Evolutionary conservation across 2,113 vertebrate species (phyloP).

Genomic region (Epinephelus fuscoguttatus): DNA sequence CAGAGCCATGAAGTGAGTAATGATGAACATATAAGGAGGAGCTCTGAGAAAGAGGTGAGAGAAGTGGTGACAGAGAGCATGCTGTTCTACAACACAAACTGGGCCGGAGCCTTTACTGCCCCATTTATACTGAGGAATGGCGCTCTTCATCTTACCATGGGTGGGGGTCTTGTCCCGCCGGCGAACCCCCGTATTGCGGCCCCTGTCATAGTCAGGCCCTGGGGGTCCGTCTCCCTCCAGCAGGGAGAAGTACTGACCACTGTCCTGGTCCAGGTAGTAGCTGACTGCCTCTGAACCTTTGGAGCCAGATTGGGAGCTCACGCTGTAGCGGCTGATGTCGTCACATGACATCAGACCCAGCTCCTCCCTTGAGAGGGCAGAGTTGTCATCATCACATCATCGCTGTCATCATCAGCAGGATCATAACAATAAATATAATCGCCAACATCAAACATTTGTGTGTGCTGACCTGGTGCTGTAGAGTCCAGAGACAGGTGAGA

Average conservation of each 20-base stretch:
- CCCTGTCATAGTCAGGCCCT: conserved; percentile 87
- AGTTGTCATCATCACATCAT: conserved; percentile 33
- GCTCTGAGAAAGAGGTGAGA: conserved; percentile 28
- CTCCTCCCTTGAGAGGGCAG: conserved; percentile 86
- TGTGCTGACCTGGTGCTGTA: conserved; percentile 88
- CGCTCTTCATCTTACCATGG: conserved; percentile 82
- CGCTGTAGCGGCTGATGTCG: conserved; percentile 89
- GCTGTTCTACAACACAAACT: conserved; percentile 29
- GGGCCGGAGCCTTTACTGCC: not conserved
- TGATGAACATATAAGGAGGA: conserved; percentile 56
- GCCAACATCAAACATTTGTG: conserved; percentile 32
- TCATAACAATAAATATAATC: conserved; percentile 29
- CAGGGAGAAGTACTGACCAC: conserved; percentile 89
- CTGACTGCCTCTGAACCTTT: conserved; percentile 90
- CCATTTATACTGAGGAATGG: not conserved
- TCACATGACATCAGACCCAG: conserved; percentile 89
- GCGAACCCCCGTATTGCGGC: conserved; percentile 87
- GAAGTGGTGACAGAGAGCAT: conserved; percentile 44
- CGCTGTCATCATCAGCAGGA: conserved; percentile 12
- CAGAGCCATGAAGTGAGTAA: conserved; percentile 60
- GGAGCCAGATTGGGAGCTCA: conserved; percentile 85
- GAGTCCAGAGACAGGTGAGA: conserved; percentile 90
- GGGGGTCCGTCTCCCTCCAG: conserved; percentile 82
- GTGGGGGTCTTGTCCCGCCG: conserved; percentile 92
- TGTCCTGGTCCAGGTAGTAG: conserved; percentile 89